Percentiles rank a stretch among this genome's conserved stretches.
phyloP scores from a whole-genome alignment of 2,797 vertebrate genomes.

The Simalia tracyae region DNA sequence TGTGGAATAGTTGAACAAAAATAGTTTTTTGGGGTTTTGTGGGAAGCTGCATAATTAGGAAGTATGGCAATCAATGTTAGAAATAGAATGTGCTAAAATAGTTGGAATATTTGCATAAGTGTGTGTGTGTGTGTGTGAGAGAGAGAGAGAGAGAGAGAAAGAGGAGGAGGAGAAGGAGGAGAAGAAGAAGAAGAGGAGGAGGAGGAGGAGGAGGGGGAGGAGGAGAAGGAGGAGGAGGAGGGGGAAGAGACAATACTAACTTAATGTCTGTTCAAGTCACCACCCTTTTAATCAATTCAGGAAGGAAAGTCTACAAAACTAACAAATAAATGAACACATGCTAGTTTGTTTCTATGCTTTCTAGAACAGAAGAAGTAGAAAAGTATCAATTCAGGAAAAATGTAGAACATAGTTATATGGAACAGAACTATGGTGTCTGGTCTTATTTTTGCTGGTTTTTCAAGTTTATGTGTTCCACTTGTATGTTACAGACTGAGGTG shows the following conservation, averaged over 20 bases:
- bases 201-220: too few relatives aligned
- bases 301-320: not conserved
- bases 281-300: not conserved
- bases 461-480: conserved; percentile 48
- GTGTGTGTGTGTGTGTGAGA: not conserved
- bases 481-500: conserved; percentile 42
- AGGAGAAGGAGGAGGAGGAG: too few relatives aligned
- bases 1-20: not conserved
- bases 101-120: not conserved
- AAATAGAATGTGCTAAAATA: not conserved
- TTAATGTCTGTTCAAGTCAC: not conserved
- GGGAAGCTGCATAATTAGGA: not conserved
- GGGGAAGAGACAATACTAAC: not conserved
- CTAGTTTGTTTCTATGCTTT: not conserved
- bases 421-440: conserved; percentile 16
- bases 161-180: too few relatives aligned
- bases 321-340: not conserved
- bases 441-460: conserved; percentile 46
- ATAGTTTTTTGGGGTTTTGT: not conserved
- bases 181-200: too few relatives aligned
- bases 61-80: not conserved
- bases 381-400: not conserved
- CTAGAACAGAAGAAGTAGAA: not conserved
- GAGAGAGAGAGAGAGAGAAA: not conserved
- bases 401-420: not conserved